phyloP scores from a whole-genome alignment of 2,888 invertebrate genomes.

The Mystacides longicornis region DNA sequence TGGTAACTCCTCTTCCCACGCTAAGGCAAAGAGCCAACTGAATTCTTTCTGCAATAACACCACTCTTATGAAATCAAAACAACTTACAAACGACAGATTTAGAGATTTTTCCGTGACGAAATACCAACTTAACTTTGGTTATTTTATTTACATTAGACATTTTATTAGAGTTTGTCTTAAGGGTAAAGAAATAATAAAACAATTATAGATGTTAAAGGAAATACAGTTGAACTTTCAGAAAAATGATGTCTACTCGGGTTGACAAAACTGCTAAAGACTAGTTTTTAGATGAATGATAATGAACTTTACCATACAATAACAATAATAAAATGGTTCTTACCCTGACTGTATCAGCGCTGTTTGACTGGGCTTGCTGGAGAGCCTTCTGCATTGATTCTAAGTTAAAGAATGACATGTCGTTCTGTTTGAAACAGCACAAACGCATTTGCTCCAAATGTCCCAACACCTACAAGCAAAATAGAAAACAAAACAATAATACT shows the following conservation, averaged over 20 bases:
- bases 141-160: too few relatives aligned
- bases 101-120: too few relatives aligned
- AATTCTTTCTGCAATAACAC: conserved; percentile 64
- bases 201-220: too few relatives aligned
- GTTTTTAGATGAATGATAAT: background rate
- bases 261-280: background rate
- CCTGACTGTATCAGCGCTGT: conserved; percentile 82
- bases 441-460: conserved; percentile 89
- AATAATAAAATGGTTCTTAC: conserved; percentile 31
- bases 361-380: conserved; percentile 78
- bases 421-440: conserved; percentile 59
- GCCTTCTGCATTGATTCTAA: conserved; percentile 89
- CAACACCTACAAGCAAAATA: conserved; percentile 53
- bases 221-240: too few relatives aligned
- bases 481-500: too few relatives aligned
- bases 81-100: too few relatives aligned
- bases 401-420: conserved; percentile 73
- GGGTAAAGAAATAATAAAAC: too few relatives aligned
- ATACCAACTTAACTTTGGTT: too few relatives aligned
- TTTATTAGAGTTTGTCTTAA: too few relatives aligned
- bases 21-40: conserved; percentile 81
- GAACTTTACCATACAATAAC: background rate
- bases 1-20: conserved; percentile 78
- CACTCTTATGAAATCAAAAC: too few relatives aligned
- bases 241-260: too few relatives aligned